Conservation (phyloP, 2,113 vertebrate genomes). For the Geococcyx californianus region DNA sequence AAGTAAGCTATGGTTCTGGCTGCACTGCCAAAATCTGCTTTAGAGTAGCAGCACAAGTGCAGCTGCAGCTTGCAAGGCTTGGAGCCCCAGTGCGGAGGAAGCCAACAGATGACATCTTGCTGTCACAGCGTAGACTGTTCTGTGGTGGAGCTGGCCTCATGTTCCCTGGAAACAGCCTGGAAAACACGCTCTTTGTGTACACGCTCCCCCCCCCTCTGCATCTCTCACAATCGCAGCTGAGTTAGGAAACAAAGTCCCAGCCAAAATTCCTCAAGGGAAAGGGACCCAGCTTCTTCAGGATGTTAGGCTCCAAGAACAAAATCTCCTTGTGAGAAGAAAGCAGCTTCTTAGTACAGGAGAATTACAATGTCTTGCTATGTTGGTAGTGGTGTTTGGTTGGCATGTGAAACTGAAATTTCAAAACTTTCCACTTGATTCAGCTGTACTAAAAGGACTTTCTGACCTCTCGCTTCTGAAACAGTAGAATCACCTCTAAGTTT, state of each 20-base stretch:
- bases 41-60: constrained; percentile 50
- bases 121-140: not conserved
- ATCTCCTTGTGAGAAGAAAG: constrained; percentile 50
- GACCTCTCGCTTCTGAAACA: not conserved
- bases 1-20: not conserved
- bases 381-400: not conserved
- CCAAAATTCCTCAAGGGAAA: constrained; percentile 57
- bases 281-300: constrained; percentile 25
- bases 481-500: not conserved
- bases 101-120: constrained; percentile 50
- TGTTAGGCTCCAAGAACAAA: constrained; percentile 50
- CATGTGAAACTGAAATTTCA: constrained; percentile 32
- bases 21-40: constrained; percentile 1
- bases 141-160: constrained; percentile 29
- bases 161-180: constrained; percentile 62
- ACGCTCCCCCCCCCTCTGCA: not conserved
- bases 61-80: constrained; percentile 48
- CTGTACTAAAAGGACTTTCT: not conserved
- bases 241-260: constrained; percentile 38
- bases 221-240: constrained; percentile 13
- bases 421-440: constrained; percentile 41
- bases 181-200: constrained; percentile 49
- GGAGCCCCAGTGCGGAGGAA: constrained; percentile 32
- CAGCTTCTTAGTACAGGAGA: constrained; percentile 20
- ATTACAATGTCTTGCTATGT: not conserved